A percentile compares a stretch with the other conserved stretches of the same genome.
phyloP scores from a whole-genome alignment of 2,888 invertebrate species.

The Mesorhabditis spiculigera region DNA sequence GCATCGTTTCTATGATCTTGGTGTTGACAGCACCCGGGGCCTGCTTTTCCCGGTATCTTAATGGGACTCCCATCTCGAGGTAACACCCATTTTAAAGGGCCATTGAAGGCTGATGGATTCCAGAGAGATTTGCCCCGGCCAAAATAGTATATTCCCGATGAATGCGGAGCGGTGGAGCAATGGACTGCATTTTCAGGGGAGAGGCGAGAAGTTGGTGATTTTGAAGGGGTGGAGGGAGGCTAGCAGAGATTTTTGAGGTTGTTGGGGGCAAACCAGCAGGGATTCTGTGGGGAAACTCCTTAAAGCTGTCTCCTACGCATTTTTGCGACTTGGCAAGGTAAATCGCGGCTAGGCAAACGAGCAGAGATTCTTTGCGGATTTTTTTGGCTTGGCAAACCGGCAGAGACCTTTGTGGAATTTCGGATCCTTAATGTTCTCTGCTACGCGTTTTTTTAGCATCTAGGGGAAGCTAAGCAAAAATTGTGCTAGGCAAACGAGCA shows the following conservation, averaged over 20 bases:
- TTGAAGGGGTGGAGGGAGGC: not conserved
- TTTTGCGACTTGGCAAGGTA: too few species aligned
- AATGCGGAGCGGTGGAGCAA: constrained; percentile 57
- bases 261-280: too few species aligned
- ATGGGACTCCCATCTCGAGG: constrained; percentile 36
- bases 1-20: constrained; percentile 51
- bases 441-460: too few species aligned
- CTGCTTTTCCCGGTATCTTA: constrained; percentile 51
- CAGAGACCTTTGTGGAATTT: too few species aligned
- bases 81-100: not conserved
- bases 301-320: too few species aligned
- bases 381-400: too few species aligned
- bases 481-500: too few species aligned
- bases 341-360: too few species aligned
- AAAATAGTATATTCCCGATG: constrained; percentile 58
- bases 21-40: constrained; percentile 58
- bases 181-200: constrained; percentile 54
- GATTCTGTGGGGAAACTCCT: too few species aligned
- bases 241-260: not conserved
- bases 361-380: too few species aligned
- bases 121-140: constrained; percentile 50
- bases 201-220: constrained; percentile 51
- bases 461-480: too few species aligned
- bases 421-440: too few species aligned
- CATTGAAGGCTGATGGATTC: not conserved